Base-by-base conservation (phyloP, 2,888 invertebrate species). In the Nebria salina region DNA sequence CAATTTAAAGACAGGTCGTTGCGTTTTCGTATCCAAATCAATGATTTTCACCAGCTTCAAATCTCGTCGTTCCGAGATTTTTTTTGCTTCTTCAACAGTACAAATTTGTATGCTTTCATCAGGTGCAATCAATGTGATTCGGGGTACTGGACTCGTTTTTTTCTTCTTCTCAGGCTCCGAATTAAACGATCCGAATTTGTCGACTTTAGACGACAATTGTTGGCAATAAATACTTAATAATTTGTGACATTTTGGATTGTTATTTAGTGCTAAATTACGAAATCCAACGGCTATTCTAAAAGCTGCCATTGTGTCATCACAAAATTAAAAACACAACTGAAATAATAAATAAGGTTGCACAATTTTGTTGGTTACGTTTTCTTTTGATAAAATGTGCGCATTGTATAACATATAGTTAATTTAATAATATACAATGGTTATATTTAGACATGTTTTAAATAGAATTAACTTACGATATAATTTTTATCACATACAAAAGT, bases 21-120 rank as follows among this genome's bases (percentile, higher is more conserved):
- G 91, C 0, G 93, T 92, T 88, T 94, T 94, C 0, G 91, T 88
- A 87, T 94, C 93, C 4, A 91, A 87, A 87, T 95, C 94, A 83
- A 92, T 87, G 41, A 94, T 88, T 89, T 94, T 94, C 0, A 95
- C 90, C 81, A 96, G 89, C 86, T 93, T 93, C 83, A 95, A 88
- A 76, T 94, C 92, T 83, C 94, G 90, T 66, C 93, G 90, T 82
- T 91, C 90, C 0, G 95, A 93, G 82, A 96, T 85, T 86, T 91
- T 94, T 84, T 93, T 90, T 0, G 95, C 95, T 84, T 93, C 93
- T 83, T 93, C 93, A 41, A 95, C 83, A 41, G 93, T 92, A 0
- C 91, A 91, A 2, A 95, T 90, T 82, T 89, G 90, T 25, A 93
- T 87, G 43, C 90, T 88, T 86, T 93, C 92, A 75, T 86, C 84